Conservation (phyloP, 2,888 invertebrate genomes). For the Agrotis exclamationis region DNA sequence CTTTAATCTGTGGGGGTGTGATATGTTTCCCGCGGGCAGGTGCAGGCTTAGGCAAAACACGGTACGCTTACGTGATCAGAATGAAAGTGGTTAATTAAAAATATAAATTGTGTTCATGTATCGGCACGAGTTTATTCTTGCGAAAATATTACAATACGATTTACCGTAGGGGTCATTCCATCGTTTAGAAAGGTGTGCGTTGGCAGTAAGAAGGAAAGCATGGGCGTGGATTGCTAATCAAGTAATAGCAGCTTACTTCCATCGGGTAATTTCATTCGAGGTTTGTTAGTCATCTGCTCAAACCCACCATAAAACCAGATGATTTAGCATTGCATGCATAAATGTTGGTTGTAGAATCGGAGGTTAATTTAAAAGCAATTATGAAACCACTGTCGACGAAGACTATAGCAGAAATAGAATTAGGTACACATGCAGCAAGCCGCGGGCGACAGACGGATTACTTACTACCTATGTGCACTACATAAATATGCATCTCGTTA, state of each 20-base stretch:
- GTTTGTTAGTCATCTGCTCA: slow-evolving; percentile 19
- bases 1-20: slow-evolving; percentile 84
- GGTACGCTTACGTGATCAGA: slow-evolving; percentile 75
- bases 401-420: slow-evolving; percentile 60
- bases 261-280: slow-evolving; percentile 11
- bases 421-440: slow-evolving; percentile 46
- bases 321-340: slow-evolving; percentile 35
- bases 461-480: slow-evolving; percentile 69
- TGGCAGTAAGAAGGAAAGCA: slow-evolving; percentile 3
- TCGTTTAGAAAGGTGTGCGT: background rate
- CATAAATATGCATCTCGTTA: slow-evolving; percentile 87
- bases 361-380: slow-evolving; percentile 61
- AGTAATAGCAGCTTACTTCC: slow-evolving; percentile 7
- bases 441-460: slow-evolving; percentile 53
- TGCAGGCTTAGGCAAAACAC: slow-evolving; percentile 74
- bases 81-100: slow-evolving; percentile 78
- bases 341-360: slow-evolving; percentile 36
- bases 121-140: slow-evolving; percentile 1
- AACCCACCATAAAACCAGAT: slow-evolving; percentile 16
- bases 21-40: slow-evolving; percentile 77
- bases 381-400: slow-evolving; percentile 48
- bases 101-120: slow-evolving; percentile 56
- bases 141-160: slow-evolving; percentile 1
- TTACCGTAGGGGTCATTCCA: no score
- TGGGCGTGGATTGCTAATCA: slow-evolving; percentile 18